A percentile compares a stretch with the other conserved stretches of the same genome.
phyloP scores from a whole-genome alignment of 2,113 vertebrate species.

The Psittacara wagleri region DNA sequence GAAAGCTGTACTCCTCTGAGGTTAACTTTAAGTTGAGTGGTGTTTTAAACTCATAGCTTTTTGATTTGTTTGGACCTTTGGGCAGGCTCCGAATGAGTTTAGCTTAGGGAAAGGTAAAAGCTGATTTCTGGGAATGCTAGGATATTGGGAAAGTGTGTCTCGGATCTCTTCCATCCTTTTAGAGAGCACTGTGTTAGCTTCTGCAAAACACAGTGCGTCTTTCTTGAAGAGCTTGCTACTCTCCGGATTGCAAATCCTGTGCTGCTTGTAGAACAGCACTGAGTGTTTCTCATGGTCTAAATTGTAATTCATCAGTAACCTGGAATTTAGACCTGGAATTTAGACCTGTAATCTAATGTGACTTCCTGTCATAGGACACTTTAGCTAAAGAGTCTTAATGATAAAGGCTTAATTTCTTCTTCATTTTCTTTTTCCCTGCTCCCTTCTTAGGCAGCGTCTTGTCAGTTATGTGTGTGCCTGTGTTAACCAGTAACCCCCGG shows the following conservation, averaged over 20 bases:
- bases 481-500: not conserved
- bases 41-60: not conserved
- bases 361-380: not conserved
- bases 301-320: not conserved
- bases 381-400: not conserved
- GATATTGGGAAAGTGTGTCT: not conserved
- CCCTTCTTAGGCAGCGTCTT: not conserved
- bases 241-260: not conserved
- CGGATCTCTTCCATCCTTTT: not conserved
- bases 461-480: not conserved
- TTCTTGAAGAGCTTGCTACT: not conserved
- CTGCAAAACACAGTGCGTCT: rapidly evolving
- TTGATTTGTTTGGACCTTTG: not conserved
- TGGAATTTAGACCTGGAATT: not conserved
- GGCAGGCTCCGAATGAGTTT: not conserved
- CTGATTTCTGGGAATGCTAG: not conserved
- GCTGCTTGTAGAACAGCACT: not conserved
- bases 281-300: not conserved
- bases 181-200: not conserved
- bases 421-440: rapidly evolving
- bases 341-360: not conserved
- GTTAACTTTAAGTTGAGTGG: not conserved
- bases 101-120: not conserved
- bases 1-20: not conserved
- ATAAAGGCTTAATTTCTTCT: not conserved